Base-by-base conservation (phyloP, 2,113 vertebrate genomes). In the Mohoua ochrocephala region DNA sequence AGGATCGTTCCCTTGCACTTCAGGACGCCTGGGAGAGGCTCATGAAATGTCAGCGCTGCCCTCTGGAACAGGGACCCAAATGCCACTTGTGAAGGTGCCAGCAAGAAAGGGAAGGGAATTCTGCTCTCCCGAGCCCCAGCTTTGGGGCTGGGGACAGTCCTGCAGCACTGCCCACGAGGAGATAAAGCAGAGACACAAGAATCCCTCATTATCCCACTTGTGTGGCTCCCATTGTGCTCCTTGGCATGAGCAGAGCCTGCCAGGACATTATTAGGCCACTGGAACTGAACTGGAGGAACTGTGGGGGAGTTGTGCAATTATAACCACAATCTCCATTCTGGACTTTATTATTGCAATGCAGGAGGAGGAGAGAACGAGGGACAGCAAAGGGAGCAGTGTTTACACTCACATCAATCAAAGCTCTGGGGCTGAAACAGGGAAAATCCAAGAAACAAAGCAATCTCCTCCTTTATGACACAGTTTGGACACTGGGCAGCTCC, bases 221-320 rank as follows among this genome's bases (percentile, higher is more conserved):
- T 85, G 71, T 23, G 49, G 65, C 53, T 91, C 57, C 50, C 76
- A 77, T 96, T 97, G 93, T 96, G 76, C 83, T 45, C 59, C 21
- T 19, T 76, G 87, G 93, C 7, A 0, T 10, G 27, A 80, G 68
- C 22, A 18, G 73, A 93, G 91, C 77, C 80, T 83, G 85, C 87
- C 84, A 95, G 87, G 50, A 88, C 45, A 2, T 94, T 92, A 77
- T 89, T 74, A 89, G 82, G 94, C 71, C 93, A 74, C 57, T 96
- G 94, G 96, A 97, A 95, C 49, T 84, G 78, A 96, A 91, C 85
- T 93, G 95, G 95, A 94, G 94, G 79, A 82, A 70, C 3, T n/a
- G 18, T 41, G 42, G 79, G 37, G 37, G 54, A 84, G 47, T 68
- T 73, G 92, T 65, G 75, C 67, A 87, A 95, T 47, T 86, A 93